Base-by-base conservation (phyloP, 2,888 invertebrate genomes). In the Entomobrya multifasciata region DNA sequence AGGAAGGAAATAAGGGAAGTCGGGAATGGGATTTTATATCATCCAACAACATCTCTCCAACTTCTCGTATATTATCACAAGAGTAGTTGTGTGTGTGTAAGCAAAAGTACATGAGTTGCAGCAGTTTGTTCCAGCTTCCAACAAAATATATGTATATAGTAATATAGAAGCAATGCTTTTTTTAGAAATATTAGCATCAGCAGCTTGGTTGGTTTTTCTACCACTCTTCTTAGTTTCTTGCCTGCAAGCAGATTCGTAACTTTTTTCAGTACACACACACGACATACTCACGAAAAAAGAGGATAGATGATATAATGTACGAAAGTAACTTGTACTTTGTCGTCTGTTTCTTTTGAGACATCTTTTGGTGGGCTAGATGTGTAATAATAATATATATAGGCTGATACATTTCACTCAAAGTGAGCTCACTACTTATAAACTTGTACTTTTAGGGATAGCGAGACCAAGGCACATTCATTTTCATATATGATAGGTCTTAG, bases 21-120 rank as follows among this genome's bases (percentile, higher is more conserved):
- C 80, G 80, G 86, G 86, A 86, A 86, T 86, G 86, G 86, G 86
- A 86, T 86, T 86, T 86, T 86, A 86, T 86, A 86, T 86, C 86
- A 86, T 86, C 86, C 86, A 86, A 74, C 41, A 80, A 86, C 86
- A 86, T 86, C 86, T 86, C 86, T 86, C 86, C 79, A 79, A 79
- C 86, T 86, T 80, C 84, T 86, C 76, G 86, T 79, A 79, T 86
- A 86, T 86, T 86, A 86, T 79, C 79, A 70, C 67, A 60, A 44
- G 60, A 77, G 44, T 55, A 17, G 55, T 76, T n/a, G 52, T 76
- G 36, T 27, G 4, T n/a, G 13, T 49, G n/a, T 22, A 20, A 55
- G 55, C 8, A 55, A 20, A 10, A 57, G 76, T 76, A 13, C 57
- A 49, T 52, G 49, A 76, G 78, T 83, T 20, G 67, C 41, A 78